Evolutionary conservation across 2,888 invertebrate species (phyloP), one percentile per base, ranked within the genome.

Genomic region (Notocelia uddmanniana): DNA sequence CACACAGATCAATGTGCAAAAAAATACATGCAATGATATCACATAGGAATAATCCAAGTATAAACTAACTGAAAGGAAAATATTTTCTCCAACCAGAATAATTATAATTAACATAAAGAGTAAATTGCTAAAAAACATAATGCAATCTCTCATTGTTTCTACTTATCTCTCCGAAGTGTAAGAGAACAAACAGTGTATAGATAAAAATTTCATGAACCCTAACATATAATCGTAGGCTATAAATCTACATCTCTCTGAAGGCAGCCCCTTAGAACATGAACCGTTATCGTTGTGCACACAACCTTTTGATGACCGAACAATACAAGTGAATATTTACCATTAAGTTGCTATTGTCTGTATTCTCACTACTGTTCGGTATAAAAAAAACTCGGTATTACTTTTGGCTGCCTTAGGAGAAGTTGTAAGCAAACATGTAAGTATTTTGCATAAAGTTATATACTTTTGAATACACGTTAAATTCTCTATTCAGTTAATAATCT

Each of bases 401-500:
- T 59, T 31, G 80, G 80, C 83, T 86, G 83, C 84, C 85, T 76
- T 83, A 83, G 76, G 79, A 79, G 80, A 84, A 76, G 69, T 72
- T 48, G 73, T 76, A 84, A 81, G 81, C 80, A 76, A 81, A 69
- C 45, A 45, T 48, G 45, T 54, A 69, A 54, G 45, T 69, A 62
- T 52, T 69, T 68, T 54, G 45, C n/a, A 45, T 45, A 45, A n/a
- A 45, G n/a, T 3, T 45, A 45, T 63, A 69, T 70, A 70, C 37
- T 26, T 66, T 59, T 80, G 77, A 84, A 81, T 85, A 84, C 75
- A 83, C 79, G 60, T 63, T 78, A 83, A 82, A 83, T 82, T 86
- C 83, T 84, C 81, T 89, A 85, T 85, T 84, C 80, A 79, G 83
- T 81, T 84, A 84, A 81, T 84, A 85, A 84, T 83, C 83, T 87